Evolutionary conservation across 2,113 vertebrate genomes (phyloP), one percentile per base, ranked within the genome.

Genomic region (Electrona antarctica): DNA sequence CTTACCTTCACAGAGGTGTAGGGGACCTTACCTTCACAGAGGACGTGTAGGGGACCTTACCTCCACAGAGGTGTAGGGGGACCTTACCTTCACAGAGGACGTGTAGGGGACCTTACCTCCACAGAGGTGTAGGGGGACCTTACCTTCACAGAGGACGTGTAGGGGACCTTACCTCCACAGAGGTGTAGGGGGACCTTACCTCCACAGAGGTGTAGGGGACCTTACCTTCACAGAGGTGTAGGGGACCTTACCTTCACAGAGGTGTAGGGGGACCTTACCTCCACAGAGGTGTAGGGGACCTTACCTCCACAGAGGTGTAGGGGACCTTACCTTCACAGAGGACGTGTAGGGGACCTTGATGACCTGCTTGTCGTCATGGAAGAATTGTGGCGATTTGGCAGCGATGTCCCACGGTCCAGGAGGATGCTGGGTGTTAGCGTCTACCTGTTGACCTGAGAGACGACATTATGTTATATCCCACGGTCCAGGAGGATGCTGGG

Each of bases 21-120:
- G n/a, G n/a, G n/a, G n/a, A n/a, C n/a, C n/a, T n/a, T 85, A 94
- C 94, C 91, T 94, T 94, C 41, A 92, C 11, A 52, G 90, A 92
- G 47, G 92, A 90, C 0, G 93, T 94, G 74, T 92, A 83, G 21
- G 94, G 93, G 71, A 94, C 90, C 56, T 85, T 93, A n/a, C n/a
- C n/a, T n/a, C n/a, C n/a, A n/a, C n/a, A n/a, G n/a, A n/a, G n/a
- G n/a, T n/a, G n/a, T n/a, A n/a, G n/a, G n/a, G n/a, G n/a, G n/a
- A n/a, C n/a, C n/a, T n/a, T 85, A 94, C 94, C 91, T 94, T 94
- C 41, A 92, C 11, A 52, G 90, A 92, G 47, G 92, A 90, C 0
- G 93, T 94, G 74, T 92, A 83, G 21, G 94, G 93, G 71, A 94
- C 90, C 56, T 85, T 93, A n/a, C n/a, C n/a, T n/a, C n/a, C n/a